A percentile compares a stretch with the other conserved stretches of the same genome.
Conservation (phyloP, 2,888 invertebrate species). For the Protonemura montana region DNA sequence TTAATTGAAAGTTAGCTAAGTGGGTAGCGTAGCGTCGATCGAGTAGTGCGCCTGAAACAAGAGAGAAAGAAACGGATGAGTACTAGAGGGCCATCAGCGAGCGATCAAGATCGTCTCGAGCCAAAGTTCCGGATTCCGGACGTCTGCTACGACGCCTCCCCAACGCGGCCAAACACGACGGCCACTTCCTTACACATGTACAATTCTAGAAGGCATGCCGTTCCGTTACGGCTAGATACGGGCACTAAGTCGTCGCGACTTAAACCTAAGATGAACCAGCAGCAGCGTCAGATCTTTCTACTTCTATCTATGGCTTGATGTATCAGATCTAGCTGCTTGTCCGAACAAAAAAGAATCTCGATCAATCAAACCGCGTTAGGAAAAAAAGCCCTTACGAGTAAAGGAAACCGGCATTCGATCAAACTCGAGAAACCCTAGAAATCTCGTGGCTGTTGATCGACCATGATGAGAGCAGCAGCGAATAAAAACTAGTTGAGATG, state of each 20-base stretch:
- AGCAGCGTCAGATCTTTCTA: not conserved
- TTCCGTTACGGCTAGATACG: not conserved
- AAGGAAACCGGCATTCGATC: not conserved
- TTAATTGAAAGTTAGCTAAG: not conserved
- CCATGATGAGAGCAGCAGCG: not conserved
- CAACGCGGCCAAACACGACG: not conserved
- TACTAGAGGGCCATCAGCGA: not conserved
- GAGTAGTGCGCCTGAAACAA: not conserved
- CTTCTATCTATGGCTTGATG: not conserved
- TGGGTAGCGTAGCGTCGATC: not conserved
- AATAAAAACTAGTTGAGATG: not conserved
- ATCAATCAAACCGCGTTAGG: conserved; percentile 27
- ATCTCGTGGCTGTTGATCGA: not conserved
- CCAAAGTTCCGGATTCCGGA: not conserved
- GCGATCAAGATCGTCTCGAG: not conserved
- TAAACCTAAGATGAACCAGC: too few relatives aligned
- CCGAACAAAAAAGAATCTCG: conserved; percentile 23
- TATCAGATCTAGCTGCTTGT: not conserved
- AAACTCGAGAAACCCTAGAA: conserved; percentile 12
- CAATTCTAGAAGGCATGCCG: not conserved
- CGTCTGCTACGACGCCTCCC: not conserved
- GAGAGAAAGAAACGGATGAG: not conserved
- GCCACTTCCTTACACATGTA: not conserved
- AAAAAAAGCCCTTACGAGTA: not conserved
- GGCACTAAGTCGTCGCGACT: not conserved